Evolutionary conservation across 2,888 invertebrate genomes (phyloP).

Genomic region (Colostygia pectinataria): DNA sequence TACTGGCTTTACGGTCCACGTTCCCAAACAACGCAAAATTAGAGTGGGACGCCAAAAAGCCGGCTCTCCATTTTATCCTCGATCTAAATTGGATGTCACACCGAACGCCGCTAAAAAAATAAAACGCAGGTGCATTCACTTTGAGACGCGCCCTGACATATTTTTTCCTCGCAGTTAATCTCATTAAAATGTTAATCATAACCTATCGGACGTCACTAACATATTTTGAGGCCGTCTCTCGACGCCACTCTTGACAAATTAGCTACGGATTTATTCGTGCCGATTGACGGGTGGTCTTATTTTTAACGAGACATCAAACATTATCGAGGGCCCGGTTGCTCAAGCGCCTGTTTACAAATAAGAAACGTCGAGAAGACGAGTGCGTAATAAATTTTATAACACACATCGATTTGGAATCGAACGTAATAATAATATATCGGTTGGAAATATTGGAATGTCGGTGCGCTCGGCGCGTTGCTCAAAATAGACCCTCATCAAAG

Average conservation of each 20-base stretch:
- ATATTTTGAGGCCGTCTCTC: slow-evolving; percentile 68
- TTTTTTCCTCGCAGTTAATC: slow-evolving; percentile 54
- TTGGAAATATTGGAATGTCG: slow-evolving; percentile 79
- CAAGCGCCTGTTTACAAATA: slow-evolving; percentile 80
- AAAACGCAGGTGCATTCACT: slow-evolving; percentile 39
- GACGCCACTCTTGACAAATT: slow-evolving; percentile 76
- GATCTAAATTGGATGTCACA: slow-evolving; percentile 40
- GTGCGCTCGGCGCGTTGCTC: slow-evolving; percentile 75
- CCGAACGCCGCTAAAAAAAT: slow-evolving; percentile 34
- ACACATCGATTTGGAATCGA: slow-evolving; percentile 76
- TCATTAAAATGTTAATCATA: slow-evolving; percentile 75
- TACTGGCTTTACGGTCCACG: slow-evolving; percentile 53
- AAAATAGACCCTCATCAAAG: slow-evolving; percentile 83
- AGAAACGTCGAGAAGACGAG: slow-evolving; percentile 75
- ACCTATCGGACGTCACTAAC: slow-evolving; percentile 56
- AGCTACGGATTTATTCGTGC: slow-evolving; percentile 75
- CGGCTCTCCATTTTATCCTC: slow-evolving; percentile 39
- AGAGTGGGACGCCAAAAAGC: slow-evolving; percentile 41
- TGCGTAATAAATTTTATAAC: slow-evolving; percentile 82
- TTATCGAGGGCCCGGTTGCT: slow-evolving; percentile 72
- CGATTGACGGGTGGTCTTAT: slow-evolving; percentile 75
- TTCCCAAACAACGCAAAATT: slow-evolving; percentile 49
- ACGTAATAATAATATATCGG: slow-evolving; percentile 82
- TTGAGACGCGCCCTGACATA: slow-evolving; percentile 35
- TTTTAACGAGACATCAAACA: slow-evolving; percentile 82